phyloP scores from a whole-genome alignment of 1,140 invertebrate genomes.

The Centruroides sculpturatus region DNA sequence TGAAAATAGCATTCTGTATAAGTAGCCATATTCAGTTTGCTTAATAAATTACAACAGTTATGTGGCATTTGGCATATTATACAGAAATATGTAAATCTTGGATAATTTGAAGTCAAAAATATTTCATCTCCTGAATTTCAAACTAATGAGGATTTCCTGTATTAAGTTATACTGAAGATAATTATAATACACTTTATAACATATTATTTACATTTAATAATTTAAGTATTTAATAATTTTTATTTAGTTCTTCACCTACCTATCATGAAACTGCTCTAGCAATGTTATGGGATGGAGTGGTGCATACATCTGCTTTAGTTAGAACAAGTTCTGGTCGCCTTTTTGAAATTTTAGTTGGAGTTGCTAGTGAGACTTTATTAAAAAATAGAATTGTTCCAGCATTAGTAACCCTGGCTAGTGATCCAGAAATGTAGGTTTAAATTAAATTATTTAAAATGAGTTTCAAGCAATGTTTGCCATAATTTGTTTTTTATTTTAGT shows the following conservation, averaged over 20 bases:
- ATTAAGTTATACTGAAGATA: too few relatives aligned
- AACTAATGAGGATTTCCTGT: too few relatives aligned
- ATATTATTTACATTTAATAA: too few relatives aligned
- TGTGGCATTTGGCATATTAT: too few relatives aligned
- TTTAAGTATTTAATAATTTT: neutral
- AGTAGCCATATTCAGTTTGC: too few relatives aligned
- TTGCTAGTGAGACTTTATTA: slow-evolving; percentile 40
- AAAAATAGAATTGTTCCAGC: slow-evolving; percentile 47
- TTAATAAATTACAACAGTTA: too few relatives aligned
- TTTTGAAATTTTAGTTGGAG: slow-evolving; percentile 41
- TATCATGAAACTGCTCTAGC: slow-evolving; percentile 42
- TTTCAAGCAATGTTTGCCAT: neutral
- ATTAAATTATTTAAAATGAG: neutral
- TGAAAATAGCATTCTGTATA: too few relatives aligned
- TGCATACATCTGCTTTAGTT: slow-evolving; percentile 44
- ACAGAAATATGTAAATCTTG: too few relatives aligned
- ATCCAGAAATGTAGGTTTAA: slow-evolving; percentile 45
- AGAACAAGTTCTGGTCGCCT: slow-evolving; percentile 41
- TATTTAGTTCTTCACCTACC: slow-evolving; percentile 14
- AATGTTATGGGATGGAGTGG: slow-evolving; percentile 53
- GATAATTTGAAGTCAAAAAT: too few relatives aligned
- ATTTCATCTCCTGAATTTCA: too few relatives aligned
- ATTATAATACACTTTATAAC: too few relatives aligned
- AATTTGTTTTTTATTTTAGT: slow-evolving; percentile 30
- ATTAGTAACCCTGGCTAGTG: slow-evolving; percentile 51